Conservation (phyloP, 30 jellyfish, hydroid and myxozoan genomes). For the Aurelia coerulea region DNA sequence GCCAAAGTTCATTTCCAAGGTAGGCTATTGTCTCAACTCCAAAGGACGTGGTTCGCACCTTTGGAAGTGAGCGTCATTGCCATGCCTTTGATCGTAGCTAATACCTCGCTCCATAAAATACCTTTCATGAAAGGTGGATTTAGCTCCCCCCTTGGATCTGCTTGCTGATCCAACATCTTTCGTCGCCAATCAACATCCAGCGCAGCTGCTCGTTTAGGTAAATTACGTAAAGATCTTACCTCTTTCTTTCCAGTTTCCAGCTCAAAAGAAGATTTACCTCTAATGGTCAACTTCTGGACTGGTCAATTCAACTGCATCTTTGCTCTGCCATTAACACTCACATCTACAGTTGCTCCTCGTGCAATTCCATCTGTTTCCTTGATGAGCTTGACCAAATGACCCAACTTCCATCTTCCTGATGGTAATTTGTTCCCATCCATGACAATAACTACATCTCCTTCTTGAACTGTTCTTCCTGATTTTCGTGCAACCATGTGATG, state of each 20-base stretch:
- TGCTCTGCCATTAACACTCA: neutral
- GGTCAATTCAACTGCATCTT: constrained; percentile 3
- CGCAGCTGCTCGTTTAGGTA: constrained; percentile 3
- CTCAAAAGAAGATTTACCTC: neutral
- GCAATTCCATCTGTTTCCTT: neutral
- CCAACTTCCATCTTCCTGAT: constrained; percentile 15
- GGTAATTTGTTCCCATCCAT: too few relatives aligned
- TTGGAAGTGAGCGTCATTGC: too few relatives aligned
- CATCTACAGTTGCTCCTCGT: constrained; percentile 22
- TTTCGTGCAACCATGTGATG: too few relatives aligned
- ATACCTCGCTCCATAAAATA: too few relatives aligned
- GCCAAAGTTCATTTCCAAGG: too few relatives aligned
- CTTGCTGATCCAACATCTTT: neutral
- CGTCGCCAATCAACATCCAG: neutral
- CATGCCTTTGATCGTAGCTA: too few relatives aligned
- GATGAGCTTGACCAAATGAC: constrained; percentile 2
- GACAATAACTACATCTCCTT: too few relatives aligned
- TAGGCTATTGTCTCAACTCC: too few relatives aligned
- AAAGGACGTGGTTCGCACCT: too few relatives aligned
- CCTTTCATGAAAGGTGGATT: too few relatives aligned
- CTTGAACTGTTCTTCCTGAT: too few relatives aligned
- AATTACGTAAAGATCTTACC: neutral
- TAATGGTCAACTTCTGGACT: constrained; percentile 19
- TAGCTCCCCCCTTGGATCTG: neutral
- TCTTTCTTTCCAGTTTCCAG: neutral